Conservation (phyloP, 2,113 vertebrate genomes). For the Oncorhynchus clarkii region DNA sequence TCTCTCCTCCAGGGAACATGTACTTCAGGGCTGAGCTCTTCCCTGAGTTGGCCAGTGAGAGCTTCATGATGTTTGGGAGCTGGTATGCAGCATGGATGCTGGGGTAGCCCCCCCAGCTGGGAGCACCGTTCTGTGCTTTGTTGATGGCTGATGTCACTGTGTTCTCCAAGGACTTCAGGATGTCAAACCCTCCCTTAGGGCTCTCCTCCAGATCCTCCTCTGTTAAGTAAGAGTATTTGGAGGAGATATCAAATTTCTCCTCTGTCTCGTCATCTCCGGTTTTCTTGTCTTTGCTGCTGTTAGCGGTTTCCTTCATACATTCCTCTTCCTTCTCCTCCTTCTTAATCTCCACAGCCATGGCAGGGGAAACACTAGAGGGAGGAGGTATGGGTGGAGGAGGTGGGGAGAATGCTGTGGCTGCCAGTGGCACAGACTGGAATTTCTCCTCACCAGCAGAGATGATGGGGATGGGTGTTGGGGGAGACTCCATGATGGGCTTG, state of each 20-base stretch:
- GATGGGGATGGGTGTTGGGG: conserved; percentile 72
- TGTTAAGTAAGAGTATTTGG: conserved; percentile 95
- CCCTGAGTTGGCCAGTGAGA: conserved; percentile 88
- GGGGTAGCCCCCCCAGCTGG: conserved; percentile 97
- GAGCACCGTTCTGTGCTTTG: conserved; percentile 97
- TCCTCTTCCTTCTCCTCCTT: conserved; percentile 92
- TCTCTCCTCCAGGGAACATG: conserved; percentile 83
- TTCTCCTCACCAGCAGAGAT: conserved; percentile 83
- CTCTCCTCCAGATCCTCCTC: conserved; percentile 95
- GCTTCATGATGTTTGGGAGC: conserved; percentile 97
- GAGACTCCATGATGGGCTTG: conserved; percentile 88
- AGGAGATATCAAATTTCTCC: conserved; percentile 92
- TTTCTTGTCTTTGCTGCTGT: conserved; percentile 83
- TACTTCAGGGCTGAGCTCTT: conserved; percentile 87
- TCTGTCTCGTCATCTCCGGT: conserved; percentile 81
- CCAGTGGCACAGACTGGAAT: conserved; percentile 93
- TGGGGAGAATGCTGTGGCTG: conserved; percentile 92
- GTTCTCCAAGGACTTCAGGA: conserved; percentile 97
- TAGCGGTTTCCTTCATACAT: conserved; percentile 76
- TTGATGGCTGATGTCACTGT: conserved; percentile 98
- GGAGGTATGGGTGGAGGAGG: conserved; percentile 86
- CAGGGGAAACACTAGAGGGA: conserved; percentile 84
- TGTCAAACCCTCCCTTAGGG: conserved; percentile 95
- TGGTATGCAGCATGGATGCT: conserved; percentile 98
- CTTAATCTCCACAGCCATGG: conserved; percentile 84